Conservation (phyloP, 2,888 invertebrate genomes). For the Agonopterix arenella region DNA sequence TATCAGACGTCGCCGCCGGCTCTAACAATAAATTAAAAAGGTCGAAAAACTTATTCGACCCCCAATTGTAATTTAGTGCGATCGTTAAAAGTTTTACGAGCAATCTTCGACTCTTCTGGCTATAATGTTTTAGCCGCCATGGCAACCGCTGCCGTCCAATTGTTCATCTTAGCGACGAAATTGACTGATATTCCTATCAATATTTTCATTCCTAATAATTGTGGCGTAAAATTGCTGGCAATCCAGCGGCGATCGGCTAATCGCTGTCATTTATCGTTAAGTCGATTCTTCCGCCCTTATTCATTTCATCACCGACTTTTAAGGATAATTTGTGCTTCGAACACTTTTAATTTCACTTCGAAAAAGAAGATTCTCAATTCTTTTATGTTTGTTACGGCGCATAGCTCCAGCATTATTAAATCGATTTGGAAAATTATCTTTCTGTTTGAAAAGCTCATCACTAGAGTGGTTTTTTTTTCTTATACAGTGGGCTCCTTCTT, state of each 20-base stretch:
- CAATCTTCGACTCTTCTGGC: slow-evolving; percentile 48
- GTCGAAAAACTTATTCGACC: slow-evolving; percentile 45
- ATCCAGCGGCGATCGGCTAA: slow-evolving; percentile 3
- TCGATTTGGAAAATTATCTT: too few species aligned
- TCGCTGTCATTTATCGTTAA: slow-evolving; percentile 2
- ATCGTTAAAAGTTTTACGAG: slow-evolving; percentile 60
- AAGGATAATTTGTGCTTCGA: neutral
- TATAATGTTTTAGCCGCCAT: slow-evolving; percentile 41
- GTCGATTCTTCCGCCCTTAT: slow-evolving; percentile 1
- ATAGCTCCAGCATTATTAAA: too few species aligned
- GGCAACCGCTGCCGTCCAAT: neutral
- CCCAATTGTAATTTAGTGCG: slow-evolving; percentile 54
- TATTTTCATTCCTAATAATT: slow-evolving; percentile 1
- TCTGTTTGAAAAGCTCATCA: too few species aligned
- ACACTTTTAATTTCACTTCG: too few species aligned
- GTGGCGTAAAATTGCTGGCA: slow-evolving; percentile 2
- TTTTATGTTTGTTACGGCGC: too few species aligned
- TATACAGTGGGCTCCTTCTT: too few species aligned
- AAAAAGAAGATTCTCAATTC: too few species aligned
- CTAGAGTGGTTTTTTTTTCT: too few species aligned
- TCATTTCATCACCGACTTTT: neutral
- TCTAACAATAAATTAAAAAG: slow-evolving; percentile 47
- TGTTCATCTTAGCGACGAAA: slow-evolving; percentile 1
- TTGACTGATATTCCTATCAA: slow-evolving; percentile 8
- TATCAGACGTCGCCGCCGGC: slow-evolving; percentile 25